These are phyloP conservation scores for Eupleurogrammus muticus DNA, from an alignment of 2,797 vertebrate species.

Conservation along the genomic window DNA sequence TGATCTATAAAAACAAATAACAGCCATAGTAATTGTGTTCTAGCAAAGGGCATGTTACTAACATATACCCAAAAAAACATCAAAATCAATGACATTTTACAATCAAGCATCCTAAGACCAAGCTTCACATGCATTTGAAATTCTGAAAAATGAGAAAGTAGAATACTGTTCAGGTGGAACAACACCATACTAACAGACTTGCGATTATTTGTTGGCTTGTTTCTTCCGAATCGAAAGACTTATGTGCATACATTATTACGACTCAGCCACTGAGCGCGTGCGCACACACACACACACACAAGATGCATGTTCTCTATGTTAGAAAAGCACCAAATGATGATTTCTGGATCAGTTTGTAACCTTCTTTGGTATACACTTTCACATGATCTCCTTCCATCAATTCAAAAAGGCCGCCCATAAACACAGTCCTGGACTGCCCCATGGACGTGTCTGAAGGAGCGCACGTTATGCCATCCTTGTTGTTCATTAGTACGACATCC, in stretches of 20 bases:
- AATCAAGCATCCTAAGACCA: too few species aligned
- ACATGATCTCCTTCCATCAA: constrained; percentile 15
- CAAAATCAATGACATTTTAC: too few species aligned
- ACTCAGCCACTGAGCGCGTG: neutral
- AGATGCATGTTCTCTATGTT: neutral
- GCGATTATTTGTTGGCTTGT: too few species aligned
- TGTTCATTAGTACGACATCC: rapidly evolving
- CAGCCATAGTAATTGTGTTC: neutral
- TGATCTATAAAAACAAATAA: neutral
- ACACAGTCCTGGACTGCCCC: neutral
- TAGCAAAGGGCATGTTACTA: too few species aligned
- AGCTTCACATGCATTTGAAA: neutral
- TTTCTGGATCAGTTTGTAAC: constrained; percentile 1
- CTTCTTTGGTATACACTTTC: rapidly evolving
- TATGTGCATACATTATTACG: too few species aligned
- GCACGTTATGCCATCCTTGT: neutral
- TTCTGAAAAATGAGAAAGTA: too few species aligned
- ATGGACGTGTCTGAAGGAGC: rapidly evolving
- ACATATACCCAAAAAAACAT: neutral
- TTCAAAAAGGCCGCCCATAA: constrained; percentile 21
- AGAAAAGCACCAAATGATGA: constrained; percentile 34
- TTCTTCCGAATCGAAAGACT: too few species aligned
- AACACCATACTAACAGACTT: too few species aligned
- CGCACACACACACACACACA: neutral
- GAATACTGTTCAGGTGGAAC: too few species aligned